Evolutionary conservation across 2,888 invertebrate species (phyloP), one percentile per base, ranked within the genome.

Genomic region (Bugulina stolonifera): DNA sequence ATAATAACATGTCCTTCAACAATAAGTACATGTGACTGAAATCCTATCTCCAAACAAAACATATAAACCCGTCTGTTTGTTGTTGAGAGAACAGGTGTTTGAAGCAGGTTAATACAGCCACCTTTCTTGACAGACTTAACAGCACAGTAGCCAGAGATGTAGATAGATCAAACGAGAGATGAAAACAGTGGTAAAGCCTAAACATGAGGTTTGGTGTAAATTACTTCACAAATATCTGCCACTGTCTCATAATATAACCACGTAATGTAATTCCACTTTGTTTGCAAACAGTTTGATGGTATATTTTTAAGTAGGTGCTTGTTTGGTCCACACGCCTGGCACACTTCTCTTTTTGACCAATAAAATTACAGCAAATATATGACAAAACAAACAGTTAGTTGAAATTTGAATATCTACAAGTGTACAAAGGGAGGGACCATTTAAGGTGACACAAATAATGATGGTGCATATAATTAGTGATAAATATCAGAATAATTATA

Each of bases 401-500:
- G n/a, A n/a, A n/a, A n/a, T n/a, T n/a, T n/a, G n/a, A n/a, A n/a
- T n/a, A n/a, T n/a, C n/a, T n/a, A n/a, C n/a, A n/a, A n/a, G n/a
- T 27, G 32, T 27, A 64, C 32, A 64, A 27, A 64, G 32, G 64
- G 22, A 5, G 64, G 34, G 5, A 14, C 3, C 32, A n/a, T 64
- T 34, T 64, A 32, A 14, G 64, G 64, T 32, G 25, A n/a, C 29
- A 27, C 14, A 14, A 25, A 64, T 25, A 18, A 32, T 22, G 14
- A 27, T 64, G 64, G 32, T 64, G 64, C 25, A 29, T 27, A 29
- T 29, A 64, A 64, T 64, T 64, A 64, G 27, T 64, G 64, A 64
- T 57, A 25, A 14, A n/a, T 64, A 14, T 64, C 5, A 10, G 10
- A 64, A 32, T 27, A 64, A 64, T 64, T 32, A 34, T 25, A 32